phyloP scores from a whole-genome alignment of 1,140 invertebrate genomes.

The Drosophila repletoides region DNA sequence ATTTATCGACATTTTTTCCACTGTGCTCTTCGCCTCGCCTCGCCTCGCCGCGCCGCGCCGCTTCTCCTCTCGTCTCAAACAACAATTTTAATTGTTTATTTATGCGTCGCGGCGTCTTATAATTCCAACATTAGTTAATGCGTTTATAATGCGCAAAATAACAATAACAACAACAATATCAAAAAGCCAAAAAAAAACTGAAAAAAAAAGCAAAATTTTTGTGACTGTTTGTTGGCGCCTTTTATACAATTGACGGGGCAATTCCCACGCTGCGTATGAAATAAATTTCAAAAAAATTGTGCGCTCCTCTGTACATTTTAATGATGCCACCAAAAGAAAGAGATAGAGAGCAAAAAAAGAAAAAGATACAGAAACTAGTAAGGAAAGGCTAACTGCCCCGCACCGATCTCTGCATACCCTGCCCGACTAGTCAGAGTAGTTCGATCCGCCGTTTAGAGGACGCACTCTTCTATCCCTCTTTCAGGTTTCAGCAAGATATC shows the following conservation, averaged over 20 bases:
- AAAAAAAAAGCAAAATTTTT: conserved; percentile 8
- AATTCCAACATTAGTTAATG: conserved; percentile 71
- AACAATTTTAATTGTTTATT: conserved; percentile 65
- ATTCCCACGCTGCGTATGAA: conserved; percentile 80
- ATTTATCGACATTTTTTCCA: conserved; percentile 39
- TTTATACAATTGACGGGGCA: conserved; percentile 66
- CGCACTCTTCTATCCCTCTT: too few relatives aligned
- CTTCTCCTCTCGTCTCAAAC: conserved; percentile 5
- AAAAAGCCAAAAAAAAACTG: conserved; percentile 14
- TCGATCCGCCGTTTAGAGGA: too few relatives aligned
- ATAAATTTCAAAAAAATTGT: conserved; percentile 69
- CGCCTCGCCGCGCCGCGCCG: too few relatives aligned
- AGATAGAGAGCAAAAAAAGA: conserved; percentile 3
- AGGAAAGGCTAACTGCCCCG: too few relatives aligned
- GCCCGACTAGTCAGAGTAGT: too few relatives aligned
- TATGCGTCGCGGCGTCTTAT: conserved; percentile 44
- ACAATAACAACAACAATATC: conserved; percentile 21
- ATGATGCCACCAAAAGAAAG: conserved; percentile 63
- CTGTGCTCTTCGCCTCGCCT: background rate
- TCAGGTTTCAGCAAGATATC: too few relatives aligned
- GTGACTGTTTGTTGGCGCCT: conserved; percentile 56
- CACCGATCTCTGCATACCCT: too few relatives aligned
- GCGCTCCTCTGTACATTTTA: conserved; percentile 75
- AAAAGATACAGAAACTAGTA: too few relatives aligned
- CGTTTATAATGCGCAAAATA: conserved; percentile 73